Base-by-base conservation (phyloP, 37 sponge, comb jelly and placozoan genomes). In the Amphimedon queenslandica region DNA sequence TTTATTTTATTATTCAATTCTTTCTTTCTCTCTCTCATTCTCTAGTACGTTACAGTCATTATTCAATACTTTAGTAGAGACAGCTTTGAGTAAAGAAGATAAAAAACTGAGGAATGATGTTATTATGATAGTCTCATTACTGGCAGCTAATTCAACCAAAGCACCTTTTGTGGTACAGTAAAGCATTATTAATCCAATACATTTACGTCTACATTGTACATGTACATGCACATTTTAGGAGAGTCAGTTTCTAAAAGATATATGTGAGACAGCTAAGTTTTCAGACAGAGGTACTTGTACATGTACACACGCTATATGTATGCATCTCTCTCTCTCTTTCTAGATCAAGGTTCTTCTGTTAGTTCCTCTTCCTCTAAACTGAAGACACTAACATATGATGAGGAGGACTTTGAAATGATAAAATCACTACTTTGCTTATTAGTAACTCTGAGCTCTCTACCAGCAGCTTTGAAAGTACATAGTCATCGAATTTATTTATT, bases 351-450 rank as follows among this genome's bases (percentile, higher is more conserved):
- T n/a, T n/a, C n/a, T n/a, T n/a, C n/a, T n/a, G n/a, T n/a, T n/a
- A n/a, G n/a, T n/a, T n/a, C n/a, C n/a, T n/a, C n/a, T n/a, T n/a
- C n/a, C n/a, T n/a, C n/a, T n/a, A n/a, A n/a, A n/a, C n/a, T n/a
- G n/a, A n/a, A n/a, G n/a, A 75, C 57, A 61, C 77, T 81, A 29
- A 77, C 77, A 8, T 40, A 72, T 28, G 80, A 86, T 10, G 63
- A 85, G 35, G 99, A 98, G 64, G 99, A 98, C 75, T 98, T 92
- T 87, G 99, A 98, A 70, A 75, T 98, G 67, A 94, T 87, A 90
- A 98, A 92, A 77, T 40, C 82, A 0, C 75, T 92, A 21, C 64
- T 95, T 73, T 79, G 80, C 63, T 53, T 89, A 24, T 82, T 97
- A 4, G 63, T 88, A 66, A 77, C 82, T 10, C 79, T 97, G 29